A percentile compares a stretch with the other conserved stretches of the same genome.
These are phyloP conservation scores for Diplazon laetatorius DNA, from an alignment of 2,888 invertebrate species.

Conservation along the genomic window DNA sequence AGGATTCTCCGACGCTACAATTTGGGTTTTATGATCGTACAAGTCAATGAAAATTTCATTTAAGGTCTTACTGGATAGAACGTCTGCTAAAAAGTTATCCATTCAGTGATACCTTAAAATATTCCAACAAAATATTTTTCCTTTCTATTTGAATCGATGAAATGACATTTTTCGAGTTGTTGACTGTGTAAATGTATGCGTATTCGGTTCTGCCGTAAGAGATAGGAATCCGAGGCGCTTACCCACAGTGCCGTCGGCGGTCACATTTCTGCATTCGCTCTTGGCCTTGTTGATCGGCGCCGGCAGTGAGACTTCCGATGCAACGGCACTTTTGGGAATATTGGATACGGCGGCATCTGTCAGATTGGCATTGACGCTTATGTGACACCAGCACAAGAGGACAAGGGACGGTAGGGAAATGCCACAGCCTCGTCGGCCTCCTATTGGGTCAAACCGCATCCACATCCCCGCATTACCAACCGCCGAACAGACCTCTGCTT, in stretches of 20 bases:
- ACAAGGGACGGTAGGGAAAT: constrained; percentile 75
- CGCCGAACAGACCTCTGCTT: constrained; percentile 38
- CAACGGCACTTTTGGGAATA: constrained; percentile 74
- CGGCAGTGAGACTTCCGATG: constrained; percentile 80
- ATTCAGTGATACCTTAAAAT: too few species aligned
- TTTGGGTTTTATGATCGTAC: too few species aligned
- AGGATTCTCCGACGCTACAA: too few species aligned
- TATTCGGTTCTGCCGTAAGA: too few species aligned
- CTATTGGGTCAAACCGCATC: constrained; percentile 79
- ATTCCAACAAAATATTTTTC: too few species aligned
- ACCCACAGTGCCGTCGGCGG: constrained; percentile 76
- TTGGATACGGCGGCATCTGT: constrained; percentile 81
- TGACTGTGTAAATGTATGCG: too few species aligned
- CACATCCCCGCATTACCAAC: constrained; percentile 82
- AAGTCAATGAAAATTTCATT: too few species aligned
- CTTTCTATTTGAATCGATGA: too few species aligned
- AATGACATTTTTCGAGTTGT: too few species aligned
- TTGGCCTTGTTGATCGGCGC: constrained; percentile 70
- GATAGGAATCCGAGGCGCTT: too few species aligned
- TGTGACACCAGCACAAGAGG: constrained; percentile 74
- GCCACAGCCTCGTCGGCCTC: constrained; percentile 80
- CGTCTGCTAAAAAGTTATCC: too few species aligned
- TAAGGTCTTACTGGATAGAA: too few species aligned
- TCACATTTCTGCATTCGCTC: constrained; percentile 78
- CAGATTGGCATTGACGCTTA: constrained; percentile 77